Base-by-base conservation (phyloP, 2,113 vertebrate genomes). In the Leucopsar rothschildi region DNA sequence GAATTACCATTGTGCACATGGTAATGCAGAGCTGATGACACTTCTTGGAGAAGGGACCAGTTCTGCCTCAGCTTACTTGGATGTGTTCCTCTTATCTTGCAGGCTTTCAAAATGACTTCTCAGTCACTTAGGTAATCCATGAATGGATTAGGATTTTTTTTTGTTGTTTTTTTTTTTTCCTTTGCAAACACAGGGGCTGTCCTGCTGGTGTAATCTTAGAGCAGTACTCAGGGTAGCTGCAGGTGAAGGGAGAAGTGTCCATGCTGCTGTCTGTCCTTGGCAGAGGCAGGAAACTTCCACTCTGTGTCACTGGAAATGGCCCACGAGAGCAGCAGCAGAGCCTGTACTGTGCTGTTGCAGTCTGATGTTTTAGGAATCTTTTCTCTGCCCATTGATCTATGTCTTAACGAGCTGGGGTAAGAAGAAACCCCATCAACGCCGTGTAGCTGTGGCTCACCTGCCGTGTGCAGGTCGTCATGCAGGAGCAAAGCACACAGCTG, bases 371-470 rank as follows among this genome's bases (percentile, higher is more conserved):
- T 47, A 42, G 53, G 35, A 63, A 2, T 66, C 55, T 61, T 1
- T 64, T 64, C 77, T 92, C 29, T 82, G 53, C 39, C 18, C 4
- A 2, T 6, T 56, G 40, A 29, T 80, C 28, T 69, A 2, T 12
- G 40, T 64, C 15, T 49, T 22, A 59, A 37, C 13, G 52, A 27
- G 40, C 39, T 22, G 63, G 23, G 59, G 40, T 45, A 12, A 57
- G 40, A 18, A 8, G 61, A 17, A 44, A 2, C 1, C 14, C 37
- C 53, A 2, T 13, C 5, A 22, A 0, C 11, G 39, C 31, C 1
- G 23, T 1, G 53, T 9, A 17, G 40, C 77, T 69, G 50, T 50
- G 5, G 5, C 1, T 79, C 42, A 5, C 39, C 12, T 42, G 14
- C 64, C n/a, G 9, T 47, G 8, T 42, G 35, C 25, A 15, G 64